These are phyloP conservation scores for Amphiura filiformis DNA, from an alignment of 35 echinoderm and acorn worm species.

Conservation along the genomic window DNA sequence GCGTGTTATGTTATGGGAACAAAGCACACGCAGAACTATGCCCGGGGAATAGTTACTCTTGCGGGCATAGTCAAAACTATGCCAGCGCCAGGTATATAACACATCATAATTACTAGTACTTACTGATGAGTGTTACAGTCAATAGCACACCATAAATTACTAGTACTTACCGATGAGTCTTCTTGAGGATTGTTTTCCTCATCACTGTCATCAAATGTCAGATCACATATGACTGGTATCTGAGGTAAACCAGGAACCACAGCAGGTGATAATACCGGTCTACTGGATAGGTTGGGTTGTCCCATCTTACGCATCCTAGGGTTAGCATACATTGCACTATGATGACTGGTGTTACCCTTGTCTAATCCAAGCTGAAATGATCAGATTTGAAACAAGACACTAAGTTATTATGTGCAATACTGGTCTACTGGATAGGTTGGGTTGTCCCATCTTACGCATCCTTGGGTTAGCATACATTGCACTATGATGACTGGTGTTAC, in stretches of 20 bases:
- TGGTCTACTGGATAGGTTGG: background rate
- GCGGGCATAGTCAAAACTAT: background rate
- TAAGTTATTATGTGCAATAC: too few relatives aligned
- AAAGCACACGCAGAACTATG: too few relatives aligned
- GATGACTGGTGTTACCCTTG: background rate
- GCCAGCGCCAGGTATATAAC: background rate
- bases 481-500: background rate
- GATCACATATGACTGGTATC: conserved; percentile 17
- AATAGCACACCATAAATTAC: background rate
- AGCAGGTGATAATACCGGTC: conserved; percentile 34
- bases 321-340: background rate
- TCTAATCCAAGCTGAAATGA: conserved; percentile 60
- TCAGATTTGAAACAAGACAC: too few relatives aligned
- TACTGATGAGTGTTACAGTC: background rate
- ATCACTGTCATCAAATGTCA: conserved; percentile 8
- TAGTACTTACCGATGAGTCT: conserved; percentile 29
- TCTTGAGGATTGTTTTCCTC: conserved; percentile 27
- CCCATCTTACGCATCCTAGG: background rate
- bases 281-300: background rate
- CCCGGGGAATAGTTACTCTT: too few relatives aligned
- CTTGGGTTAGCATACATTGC: background rate
- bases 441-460: background rate
- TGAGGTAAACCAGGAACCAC: conserved; percentile 46
- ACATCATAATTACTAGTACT: background rate
- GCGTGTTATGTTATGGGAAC: too few relatives aligned